phyloP scores from a whole-genome alignment of 2,888 invertebrate genomes.

The Osmoderma eremita region DNA sequence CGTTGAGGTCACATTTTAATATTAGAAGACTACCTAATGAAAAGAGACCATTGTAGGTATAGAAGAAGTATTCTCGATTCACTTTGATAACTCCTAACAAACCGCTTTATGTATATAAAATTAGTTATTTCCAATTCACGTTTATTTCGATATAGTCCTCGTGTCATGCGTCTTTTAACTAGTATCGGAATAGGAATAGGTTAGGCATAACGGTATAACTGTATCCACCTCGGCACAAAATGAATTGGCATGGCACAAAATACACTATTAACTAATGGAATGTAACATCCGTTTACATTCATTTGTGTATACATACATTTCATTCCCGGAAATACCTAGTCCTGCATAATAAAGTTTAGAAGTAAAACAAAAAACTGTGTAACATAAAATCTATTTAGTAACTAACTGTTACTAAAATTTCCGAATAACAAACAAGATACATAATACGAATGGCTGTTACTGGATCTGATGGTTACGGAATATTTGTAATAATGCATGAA shows the following conservation, averaged over 20 bases:
- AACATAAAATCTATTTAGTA: too few species aligned
- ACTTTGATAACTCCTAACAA: slow-evolving; percentile 7
- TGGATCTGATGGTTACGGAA: too few species aligned
- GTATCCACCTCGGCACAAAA: slow-evolving; percentile 7
- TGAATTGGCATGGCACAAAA: slow-evolving; percentile 21
- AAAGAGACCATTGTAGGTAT: slow-evolving; percentile 7
- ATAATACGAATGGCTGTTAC: too few species aligned
- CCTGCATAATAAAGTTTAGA: too few species aligned
- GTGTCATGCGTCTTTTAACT: slow-evolving; percentile 11
- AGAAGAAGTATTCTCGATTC: background rate
- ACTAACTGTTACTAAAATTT: too few species aligned
- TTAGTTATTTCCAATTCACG: too few species aligned
- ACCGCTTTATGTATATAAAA: background rate
- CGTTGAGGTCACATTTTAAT: slow-evolving; percentile 13
- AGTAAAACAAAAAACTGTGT: too few species aligned
- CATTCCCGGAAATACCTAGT: background rate
- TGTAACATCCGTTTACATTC: slow-evolving; percentile 17
- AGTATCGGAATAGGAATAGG: slow-evolving; percentile 18
- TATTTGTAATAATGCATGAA: too few species aligned
- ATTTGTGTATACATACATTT: background rate
- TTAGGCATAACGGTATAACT: slow-evolving; percentile 23
- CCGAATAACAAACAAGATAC: too few species aligned
- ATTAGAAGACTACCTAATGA: background rate
- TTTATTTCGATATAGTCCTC: background rate
- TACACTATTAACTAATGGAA: slow-evolving; percentile 15